Base-by-base conservation (phyloP, 2,113 vertebrate species). In the Excalfactoria chinensis region DNA sequence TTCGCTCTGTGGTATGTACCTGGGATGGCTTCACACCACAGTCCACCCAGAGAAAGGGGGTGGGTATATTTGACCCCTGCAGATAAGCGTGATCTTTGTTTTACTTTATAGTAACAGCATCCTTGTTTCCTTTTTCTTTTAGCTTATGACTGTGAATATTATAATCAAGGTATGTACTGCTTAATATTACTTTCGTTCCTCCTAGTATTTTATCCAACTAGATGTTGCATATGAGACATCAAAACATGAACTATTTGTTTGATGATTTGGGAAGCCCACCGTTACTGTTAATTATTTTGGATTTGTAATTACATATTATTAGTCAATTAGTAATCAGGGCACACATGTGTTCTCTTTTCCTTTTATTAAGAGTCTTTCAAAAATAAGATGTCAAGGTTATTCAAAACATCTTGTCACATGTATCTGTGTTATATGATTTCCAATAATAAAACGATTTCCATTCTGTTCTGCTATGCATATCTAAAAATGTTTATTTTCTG, bases 61-160 rank as follows among this genome's bases (percentile, higher is more conserved):
- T 37, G 37, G 37, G 37, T 37, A 37, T 37, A 37, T 37, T 37
- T 37, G 37, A 37, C 37, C 37, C 37, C 37, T 8, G 46, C 32
- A 70, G 26, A 53, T 74, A 74, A 80, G 49, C 7, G 37, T n/a
- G 21, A 11, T 75, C 83, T 59, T 35, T 86, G 8, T 15, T 73
- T 34, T 64, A n/a, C 40, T 84, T 40, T 58, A 8, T 71, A 28
- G 13, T 46, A 78, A 13, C 62, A 70, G 73, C 86, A 19, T 74
- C 14, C 19, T 88, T 84, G 9, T 69, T 95, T 96, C 88, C 10
- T 75, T 92, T 86, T 96, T 77, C 91, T 95, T 98, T 97, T 97
- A 99, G 99, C 99, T 34, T 98, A 98, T 93, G 99, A 99, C 83
- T 99, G 99, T 98, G 99, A 99, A 97, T 99, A 99, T 96, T 99